Conservation (phyloP, 2,888 invertebrate genomes). For the Hanleya hanleyi region DNA sequence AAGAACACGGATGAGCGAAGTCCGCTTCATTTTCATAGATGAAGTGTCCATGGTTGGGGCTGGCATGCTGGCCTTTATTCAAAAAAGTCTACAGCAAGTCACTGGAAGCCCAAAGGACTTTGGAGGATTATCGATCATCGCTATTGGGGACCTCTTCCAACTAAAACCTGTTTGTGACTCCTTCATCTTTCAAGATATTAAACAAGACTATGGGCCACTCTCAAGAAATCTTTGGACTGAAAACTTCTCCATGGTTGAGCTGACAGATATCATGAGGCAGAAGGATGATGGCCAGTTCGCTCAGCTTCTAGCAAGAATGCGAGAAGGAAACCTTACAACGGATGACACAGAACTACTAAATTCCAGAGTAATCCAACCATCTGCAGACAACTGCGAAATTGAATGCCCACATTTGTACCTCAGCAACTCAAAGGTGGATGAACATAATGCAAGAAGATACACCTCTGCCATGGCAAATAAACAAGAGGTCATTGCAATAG, state of each 20-base stretch:
- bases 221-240: not conserved
- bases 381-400: not conserved
- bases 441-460: no score
- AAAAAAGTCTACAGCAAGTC: slow-evolving; percentile 3
- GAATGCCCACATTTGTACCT: not conserved
- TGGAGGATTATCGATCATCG: not conserved
- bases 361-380: not conserved
- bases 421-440: not conserved
- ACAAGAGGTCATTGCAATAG: no score
- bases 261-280: not conserved
- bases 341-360: not conserved
- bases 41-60: slow-evolving; percentile 13
- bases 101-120: not conserved
- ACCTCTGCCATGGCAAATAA: no score
- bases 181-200: not conserved
- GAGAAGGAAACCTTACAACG: not conserved
- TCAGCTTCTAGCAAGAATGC: not conserved
- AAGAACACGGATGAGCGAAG: not conserved
- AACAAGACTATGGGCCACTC: not conserved
- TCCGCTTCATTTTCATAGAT: slow-evolving; percentile 1
- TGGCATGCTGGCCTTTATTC: not conserved
- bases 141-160: not conserved
- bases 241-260: not conserved
- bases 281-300: not conserved
- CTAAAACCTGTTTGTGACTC: slow-evolving; percentile 8